Conservation (phyloP, 2,113 vertebrate species). For the Bubo blakistoni region DNA sequence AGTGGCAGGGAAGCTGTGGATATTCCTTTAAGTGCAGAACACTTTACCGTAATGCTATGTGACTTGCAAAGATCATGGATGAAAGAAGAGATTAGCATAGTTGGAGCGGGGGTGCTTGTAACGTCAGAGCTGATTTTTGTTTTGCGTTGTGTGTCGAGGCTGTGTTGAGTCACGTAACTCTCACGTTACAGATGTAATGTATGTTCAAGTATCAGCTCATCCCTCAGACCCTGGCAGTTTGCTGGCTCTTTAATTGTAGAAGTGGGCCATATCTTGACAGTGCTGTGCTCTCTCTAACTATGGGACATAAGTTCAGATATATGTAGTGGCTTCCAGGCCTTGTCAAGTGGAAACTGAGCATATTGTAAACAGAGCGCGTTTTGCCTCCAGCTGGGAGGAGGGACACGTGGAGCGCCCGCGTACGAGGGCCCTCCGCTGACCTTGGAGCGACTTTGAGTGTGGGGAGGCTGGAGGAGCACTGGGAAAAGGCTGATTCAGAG, state of each 20-base stretch:
- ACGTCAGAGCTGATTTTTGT: neutral
- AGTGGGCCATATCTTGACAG: neutral
- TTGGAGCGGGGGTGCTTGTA: neutral
- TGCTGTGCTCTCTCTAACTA: neutral
- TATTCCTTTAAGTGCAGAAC: slow-evolving; percentile 43
- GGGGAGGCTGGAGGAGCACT: neutral
- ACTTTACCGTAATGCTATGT: slow-evolving; percentile 12
- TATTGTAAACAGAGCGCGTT: neutral
- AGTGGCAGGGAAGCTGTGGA: slow-evolving; percentile 16
- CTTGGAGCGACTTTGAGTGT: slow-evolving; percentile 14
- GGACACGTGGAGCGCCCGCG: neutral
- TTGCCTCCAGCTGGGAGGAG: neutral
- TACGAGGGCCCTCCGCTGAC: neutral
- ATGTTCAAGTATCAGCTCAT: neutral
- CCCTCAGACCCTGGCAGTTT: neutral
- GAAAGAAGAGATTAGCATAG: neutral
- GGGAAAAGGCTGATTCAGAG: slow-evolving; percentile 26
- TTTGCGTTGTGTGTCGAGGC: neutral
- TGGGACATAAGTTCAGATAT: neutral
- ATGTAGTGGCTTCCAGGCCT: neutral
- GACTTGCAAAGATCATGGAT: neutral
- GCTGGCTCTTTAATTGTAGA: neutral
- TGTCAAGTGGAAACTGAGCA: slow-evolving; percentile 23
- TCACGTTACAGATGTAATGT: neutral
- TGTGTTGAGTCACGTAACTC: neutral